Base-by-base conservation (phyloP, 2,888 invertebrate species). In the Netelia inedita region DNA sequence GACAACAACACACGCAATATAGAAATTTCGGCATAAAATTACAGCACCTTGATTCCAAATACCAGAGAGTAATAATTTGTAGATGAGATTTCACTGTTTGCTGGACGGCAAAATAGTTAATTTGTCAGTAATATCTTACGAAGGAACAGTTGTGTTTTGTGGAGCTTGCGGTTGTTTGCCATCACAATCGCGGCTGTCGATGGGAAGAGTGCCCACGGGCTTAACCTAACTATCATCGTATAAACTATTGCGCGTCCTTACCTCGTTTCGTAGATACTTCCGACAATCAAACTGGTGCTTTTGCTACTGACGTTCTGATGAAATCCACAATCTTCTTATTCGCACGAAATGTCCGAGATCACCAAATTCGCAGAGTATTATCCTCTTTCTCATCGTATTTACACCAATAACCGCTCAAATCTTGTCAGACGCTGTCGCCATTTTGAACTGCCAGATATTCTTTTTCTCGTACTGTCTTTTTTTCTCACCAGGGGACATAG, bases 371-470 rank as follows among this genome's bases (percentile, higher is more conserved):
- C 6, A 61, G 61, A 78, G 21, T 16, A 28, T 53, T 55, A 11
- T 50, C 23, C 19, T 53, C 9, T n/a, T 1, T 72, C 10, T 79
- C 71, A 79, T 79, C 41, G 79, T 79, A n/a, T 76, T 66, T 68
- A 55, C 41, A 57, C 57, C 72, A 82, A 46, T 57, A 63, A 65
- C 46, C 57, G 71, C 71, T 72, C 59, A 72, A 82, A 76, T 28
- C 19, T 10, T 14, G 69, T 8, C 21, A 21, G 41, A 9, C 72
- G 72, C 19, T 41, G 19, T 61, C 66, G 82, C 82, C 82, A 82
- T 82, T 82, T 82, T 73, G 66, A 35, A 59, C 46, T 11, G 28
- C 66, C 66, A 59, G 57, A 46, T 76, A 65, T 76, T 43, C 9
- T 61, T 55, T 69, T 28, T 46, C 57, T 71, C 23, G 1, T 16